These are phyloP conservation scores for Amphiura filiformis DNA, from an alignment of 35 echinoderm and acorn worm species.

Conservation along the genomic window DNA sequence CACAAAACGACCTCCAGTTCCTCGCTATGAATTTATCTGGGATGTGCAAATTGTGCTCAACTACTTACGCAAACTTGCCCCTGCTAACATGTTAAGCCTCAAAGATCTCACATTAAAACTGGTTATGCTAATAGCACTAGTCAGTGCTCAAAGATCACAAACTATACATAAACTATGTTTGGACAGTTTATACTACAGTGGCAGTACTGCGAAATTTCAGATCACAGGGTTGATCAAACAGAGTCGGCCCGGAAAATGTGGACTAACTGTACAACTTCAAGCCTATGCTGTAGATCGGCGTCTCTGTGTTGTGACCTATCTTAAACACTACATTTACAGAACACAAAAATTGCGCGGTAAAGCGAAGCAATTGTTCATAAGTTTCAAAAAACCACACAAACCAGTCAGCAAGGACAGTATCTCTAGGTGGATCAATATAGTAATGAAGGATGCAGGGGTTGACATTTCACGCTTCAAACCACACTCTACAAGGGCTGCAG, in stretches of 20 bases:
- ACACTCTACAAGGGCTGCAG: constrained; percentile 22
- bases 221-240: constrained; percentile 57
- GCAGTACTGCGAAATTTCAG: constrained; percentile 19
- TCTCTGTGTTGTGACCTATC: constrained; percentile 41
- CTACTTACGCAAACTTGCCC: constrained; percentile 34
- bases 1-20: constrained; percentile 39
- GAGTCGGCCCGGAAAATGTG: constrained; percentile 20
- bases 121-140: constrained; percentile 38
- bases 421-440: constrained; percentile 43
- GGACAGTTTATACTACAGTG: constrained; percentile 3
- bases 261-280: background rate
- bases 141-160: constrained; percentile 46
- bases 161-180: constrained; percentile 22
- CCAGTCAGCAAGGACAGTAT: constrained; percentile 38
- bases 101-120: constrained; percentile 52
- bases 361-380: constrained; percentile 48
- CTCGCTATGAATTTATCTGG: constrained; percentile 52
- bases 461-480: constrained; percentile 20
- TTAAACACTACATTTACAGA: constrained; percentile 55
- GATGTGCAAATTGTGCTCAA: constrained; percentile 51
- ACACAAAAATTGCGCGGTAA: constrained; percentile 31
- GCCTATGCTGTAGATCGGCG: constrained; percentile 53
- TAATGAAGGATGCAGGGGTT: constrained; percentile 33
- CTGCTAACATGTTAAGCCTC: constrained; percentile 14
- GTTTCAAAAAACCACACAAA: constrained; percentile 48